Evolutionary conservation across 2,888 invertebrate genomes (phyloP).

Genomic region (Habroteleia sp.): DNA sequence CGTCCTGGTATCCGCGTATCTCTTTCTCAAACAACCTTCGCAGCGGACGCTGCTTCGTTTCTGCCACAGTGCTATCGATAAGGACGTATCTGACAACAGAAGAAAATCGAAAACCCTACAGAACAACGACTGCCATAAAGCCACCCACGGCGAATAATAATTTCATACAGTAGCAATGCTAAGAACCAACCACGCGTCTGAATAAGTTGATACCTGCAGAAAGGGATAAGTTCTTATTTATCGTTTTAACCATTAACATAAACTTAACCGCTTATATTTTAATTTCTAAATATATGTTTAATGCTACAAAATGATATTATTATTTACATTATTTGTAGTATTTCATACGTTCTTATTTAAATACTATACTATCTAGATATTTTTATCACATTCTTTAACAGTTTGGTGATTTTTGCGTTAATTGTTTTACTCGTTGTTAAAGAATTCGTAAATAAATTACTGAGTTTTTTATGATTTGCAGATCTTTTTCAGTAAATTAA

Average conservation of each 20-base stretch:
- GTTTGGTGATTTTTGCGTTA: no score
- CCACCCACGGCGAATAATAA: conserved; percentile 79
- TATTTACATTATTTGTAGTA: no score
- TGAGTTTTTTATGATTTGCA: no score
- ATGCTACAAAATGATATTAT: no score
- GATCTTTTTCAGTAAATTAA: no score
- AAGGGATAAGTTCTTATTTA: conserved; percentile 21
- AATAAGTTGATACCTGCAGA: conserved; percentile 32
- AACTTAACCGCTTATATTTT: no score
- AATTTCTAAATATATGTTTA: no score
- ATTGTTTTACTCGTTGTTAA: no score
- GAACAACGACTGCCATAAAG: conserved; percentile 72
- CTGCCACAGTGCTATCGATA: conserved; percentile 44
- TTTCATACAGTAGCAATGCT: conserved; percentile 78
- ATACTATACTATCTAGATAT: no score
- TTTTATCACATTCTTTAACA: no score
- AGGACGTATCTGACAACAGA: conserved; percentile 55
- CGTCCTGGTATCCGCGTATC: conserved; percentile 32
- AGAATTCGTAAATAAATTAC: no score
- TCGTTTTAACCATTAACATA: neutral
- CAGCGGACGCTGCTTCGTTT: conserved; percentile 36
- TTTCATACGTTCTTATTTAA: no score
- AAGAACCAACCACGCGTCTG: conserved; percentile 71
- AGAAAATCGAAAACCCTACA: conserved; percentile 44
- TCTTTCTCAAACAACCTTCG: conserved; percentile 38